Conservation (phyloP, 53 echinoderm and acorn worm species). For the Glandiceps talaboti region DNA sequence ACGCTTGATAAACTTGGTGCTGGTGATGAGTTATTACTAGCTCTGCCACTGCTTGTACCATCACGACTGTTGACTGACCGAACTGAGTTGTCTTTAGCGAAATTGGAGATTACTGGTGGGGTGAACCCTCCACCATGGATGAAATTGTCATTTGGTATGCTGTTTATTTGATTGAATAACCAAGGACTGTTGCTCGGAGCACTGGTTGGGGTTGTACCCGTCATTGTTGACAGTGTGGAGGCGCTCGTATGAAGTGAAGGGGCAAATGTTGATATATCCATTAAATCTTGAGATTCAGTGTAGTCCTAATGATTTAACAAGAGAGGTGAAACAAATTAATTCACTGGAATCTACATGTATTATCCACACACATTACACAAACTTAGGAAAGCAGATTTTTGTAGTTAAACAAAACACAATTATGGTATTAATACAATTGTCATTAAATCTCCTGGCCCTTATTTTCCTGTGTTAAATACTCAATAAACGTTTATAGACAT, state of each 20-base stretch:
- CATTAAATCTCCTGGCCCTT: too few species aligned
- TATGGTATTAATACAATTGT: too few species aligned
- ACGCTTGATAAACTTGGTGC: conserved; percentile 8
- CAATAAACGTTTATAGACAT: too few species aligned
- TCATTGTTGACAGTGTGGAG: conserved; percentile 37
- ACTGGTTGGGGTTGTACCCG: conserved; percentile 85
- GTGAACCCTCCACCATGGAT: conserved; percentile 89
- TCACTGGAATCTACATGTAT: too few species aligned
- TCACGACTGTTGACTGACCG: not conserved
- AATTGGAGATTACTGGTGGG: conserved; percentile 53
- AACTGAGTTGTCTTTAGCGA: conserved; percentile 11
- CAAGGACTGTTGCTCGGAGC: conserved; percentile 76
- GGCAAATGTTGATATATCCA: conserved; percentile 77
- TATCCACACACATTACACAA: too few species aligned
- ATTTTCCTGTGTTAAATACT: too few species aligned
- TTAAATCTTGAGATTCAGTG: conserved; percentile 89
- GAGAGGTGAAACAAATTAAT: too few species aligned
- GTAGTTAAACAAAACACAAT: too few species aligned
- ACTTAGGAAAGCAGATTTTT: too few species aligned
- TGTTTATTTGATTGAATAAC: conserved; percentile 23
- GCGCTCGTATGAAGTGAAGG: conserved; percentile 21
- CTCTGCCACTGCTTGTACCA: not conserved
- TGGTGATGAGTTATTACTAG: conserved; percentile 2
- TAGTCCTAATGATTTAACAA: conserved; percentile 49
- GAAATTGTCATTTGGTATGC: conserved; percentile 23